Evolutionary conservation across 2,888 invertebrate species (phyloP).

Genomic region (Ashinkailepas kermadecensis): DNA sequence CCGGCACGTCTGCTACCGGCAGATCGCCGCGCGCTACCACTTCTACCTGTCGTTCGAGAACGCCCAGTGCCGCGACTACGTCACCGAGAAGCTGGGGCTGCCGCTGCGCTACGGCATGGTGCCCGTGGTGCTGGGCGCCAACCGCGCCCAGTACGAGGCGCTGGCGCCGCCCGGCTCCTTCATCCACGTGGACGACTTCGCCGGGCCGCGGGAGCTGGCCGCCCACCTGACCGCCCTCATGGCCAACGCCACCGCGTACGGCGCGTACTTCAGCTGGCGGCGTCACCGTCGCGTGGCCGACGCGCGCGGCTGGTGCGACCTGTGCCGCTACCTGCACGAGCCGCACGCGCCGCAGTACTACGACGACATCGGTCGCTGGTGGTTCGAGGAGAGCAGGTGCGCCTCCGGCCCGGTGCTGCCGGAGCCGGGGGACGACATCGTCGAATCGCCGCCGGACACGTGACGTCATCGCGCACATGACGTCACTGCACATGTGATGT

Average conservation of each 20-base stretch:
- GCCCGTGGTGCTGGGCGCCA: slow-evolving; percentile 25
- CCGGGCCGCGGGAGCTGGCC: slow-evolving; percentile 24
- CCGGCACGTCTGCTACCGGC: not conserved
- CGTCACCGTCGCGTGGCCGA: not conserved
- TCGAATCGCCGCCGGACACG: too few relatives aligned
- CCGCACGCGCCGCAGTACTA: too few relatives aligned
- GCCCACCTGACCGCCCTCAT: slow-evolving; percentile 5
- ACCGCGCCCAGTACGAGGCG: not conserved
- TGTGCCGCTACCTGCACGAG: not conserved
- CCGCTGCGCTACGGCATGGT: not conserved
- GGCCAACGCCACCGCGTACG: not conserved
- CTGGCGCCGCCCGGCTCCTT: slow-evolving; percentile 25
- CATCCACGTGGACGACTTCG: slow-evolving; percentile 27
- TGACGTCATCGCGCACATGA: too few relatives aligned
- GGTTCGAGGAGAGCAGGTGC: too few relatives aligned
- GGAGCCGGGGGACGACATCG: too few relatives aligned
- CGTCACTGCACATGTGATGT: too few relatives aligned
- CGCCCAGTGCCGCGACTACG: not conserved
- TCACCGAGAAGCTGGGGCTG: not conserved
- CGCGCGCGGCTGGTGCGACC: not conserved
- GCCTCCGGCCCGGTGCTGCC: too few relatives aligned
- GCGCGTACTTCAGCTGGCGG: not conserved
- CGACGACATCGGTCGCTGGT: too few relatives aligned
- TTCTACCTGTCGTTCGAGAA: slow-evolving; percentile 21
- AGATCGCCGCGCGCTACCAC: not conserved